phyloP scores from a whole-genome alignment of 2,113 vertebrate genomes.

The Rhinichthys klamathensis region DNA sequence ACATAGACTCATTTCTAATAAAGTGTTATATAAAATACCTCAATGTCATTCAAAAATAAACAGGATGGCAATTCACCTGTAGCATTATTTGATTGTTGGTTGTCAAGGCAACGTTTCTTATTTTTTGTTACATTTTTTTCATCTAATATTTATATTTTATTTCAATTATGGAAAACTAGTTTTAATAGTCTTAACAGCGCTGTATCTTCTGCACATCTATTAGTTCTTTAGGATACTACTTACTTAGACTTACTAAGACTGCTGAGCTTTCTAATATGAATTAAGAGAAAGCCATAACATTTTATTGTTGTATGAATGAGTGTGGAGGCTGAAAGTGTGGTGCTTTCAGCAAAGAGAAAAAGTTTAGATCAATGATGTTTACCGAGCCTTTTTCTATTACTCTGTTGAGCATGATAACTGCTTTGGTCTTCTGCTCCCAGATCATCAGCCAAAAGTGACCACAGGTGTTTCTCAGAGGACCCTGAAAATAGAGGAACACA shows the following conservation, averaged over 20 bases:
- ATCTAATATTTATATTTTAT: background rate
- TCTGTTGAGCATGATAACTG: constrained; percentile 97
- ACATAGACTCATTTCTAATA: no score
- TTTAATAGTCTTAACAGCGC: background rate
- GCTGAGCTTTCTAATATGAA: background rate
- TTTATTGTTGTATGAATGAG: background rate
- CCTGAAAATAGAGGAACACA: constrained; percentile 72
- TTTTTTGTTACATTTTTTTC: no score
- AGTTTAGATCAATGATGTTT: constrained; percentile 69
- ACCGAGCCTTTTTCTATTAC: constrained; percentile 95
- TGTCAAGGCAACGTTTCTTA: no score
- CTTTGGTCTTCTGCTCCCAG: constrained; percentile 95
- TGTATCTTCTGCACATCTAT: background rate
- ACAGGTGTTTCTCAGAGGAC: constrained; percentile 93
- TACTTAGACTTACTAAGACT: background rate
- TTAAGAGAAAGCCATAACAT: background rate
- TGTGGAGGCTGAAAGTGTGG: background rate
- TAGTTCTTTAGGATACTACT: background rate
- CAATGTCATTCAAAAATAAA: no score
- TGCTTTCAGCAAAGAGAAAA: constrained; percentile 1
- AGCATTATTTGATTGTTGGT: no score
- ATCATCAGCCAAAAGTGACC: constrained; percentile 99
- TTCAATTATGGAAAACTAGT: background rate
- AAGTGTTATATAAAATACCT: no score
- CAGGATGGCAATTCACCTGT: no score